A percentile compares a stretch with the other conserved stretches of the same genome.
Conservation (phyloP, 2,888 invertebrate genomes). For the Leistus spinibarbis region DNA sequence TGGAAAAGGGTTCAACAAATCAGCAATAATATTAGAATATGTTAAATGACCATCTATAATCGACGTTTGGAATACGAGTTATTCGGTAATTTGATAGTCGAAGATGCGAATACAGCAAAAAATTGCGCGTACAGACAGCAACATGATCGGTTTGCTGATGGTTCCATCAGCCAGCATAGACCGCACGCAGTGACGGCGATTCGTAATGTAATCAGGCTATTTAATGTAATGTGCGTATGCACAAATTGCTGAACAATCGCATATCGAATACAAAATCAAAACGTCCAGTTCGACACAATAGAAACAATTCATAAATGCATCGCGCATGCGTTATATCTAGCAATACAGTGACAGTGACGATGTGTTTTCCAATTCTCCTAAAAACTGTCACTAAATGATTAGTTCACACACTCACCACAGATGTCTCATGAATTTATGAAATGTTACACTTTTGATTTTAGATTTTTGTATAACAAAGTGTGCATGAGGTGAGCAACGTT, state of each 20-base stretch:
- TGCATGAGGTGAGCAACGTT: not conserved
- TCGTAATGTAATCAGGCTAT: not conserved
- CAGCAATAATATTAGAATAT: not conserved
- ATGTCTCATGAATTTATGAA: no score
- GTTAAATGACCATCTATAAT: not conserved
- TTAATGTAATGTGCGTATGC: not conserved
- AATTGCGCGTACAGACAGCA: constrained; percentile 22
- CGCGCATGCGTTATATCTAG: not conserved
- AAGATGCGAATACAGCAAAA: constrained; percentile 15
- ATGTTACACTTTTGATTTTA: not conserved
- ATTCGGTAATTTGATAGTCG: constrained; percentile 25
- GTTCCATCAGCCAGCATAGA: not conserved
- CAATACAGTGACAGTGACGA: no score
- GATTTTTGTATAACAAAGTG: not conserved
- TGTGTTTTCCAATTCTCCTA: no score
- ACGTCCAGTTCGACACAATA: not conserved
- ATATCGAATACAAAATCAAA: not conserved
- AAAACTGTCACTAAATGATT: not conserved
- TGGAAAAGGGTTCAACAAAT: no score
- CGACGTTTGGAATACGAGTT: not conserved
- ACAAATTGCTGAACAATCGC: not conserved
- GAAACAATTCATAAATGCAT: not conserved
- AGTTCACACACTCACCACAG: no score
- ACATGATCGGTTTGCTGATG: constrained; percentile 36
- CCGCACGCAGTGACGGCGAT: not conserved